Conservation (phyloP, 2,797 vertebrate genomes). For the Pachyuromys duprasi region DNA sequence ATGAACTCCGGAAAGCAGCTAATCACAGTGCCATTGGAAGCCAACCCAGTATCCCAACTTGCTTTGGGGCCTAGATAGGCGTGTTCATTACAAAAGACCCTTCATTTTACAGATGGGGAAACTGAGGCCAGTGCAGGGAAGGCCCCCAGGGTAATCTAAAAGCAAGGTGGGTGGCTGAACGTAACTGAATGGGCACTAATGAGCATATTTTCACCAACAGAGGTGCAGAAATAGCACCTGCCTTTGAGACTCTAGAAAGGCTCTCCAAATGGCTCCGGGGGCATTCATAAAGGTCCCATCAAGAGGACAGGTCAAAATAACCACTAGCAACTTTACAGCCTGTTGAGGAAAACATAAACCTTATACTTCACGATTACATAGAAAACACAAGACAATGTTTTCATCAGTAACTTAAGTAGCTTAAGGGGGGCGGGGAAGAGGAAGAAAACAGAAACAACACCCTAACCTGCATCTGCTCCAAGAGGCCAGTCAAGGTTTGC, state of each 20-base stretch:
- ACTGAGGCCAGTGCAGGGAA: neutral
- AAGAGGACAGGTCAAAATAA: neutral
- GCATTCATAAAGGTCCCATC: neutral
- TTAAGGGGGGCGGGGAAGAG: neutral
- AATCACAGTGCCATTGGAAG: neutral
- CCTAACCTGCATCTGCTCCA: conserved; percentile 98
- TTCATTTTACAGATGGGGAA: conserved; percentile 1
- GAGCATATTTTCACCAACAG: neutral
- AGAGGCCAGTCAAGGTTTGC: conserved; percentile 95
- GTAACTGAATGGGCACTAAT: accelerated
- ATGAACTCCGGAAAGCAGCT: neutral
- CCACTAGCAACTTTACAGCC: conserved; percentile 7
- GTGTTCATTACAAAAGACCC: neutral
- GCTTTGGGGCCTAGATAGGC: neutral
- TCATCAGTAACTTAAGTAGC: neutral
- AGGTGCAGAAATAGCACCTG: neutral
- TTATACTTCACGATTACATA: neutral
- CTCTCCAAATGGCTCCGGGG: neutral
- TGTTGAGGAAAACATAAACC: neutral
- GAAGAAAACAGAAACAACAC: no score
- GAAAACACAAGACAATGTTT: neutral
- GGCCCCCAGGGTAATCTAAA: neutral
- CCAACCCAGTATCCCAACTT: neutral
- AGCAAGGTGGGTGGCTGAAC: neutral
- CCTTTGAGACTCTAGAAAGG: no score